Base-by-base conservation (phyloP, 2,797 vertebrate genomes). In the Naso thynnoides region DNA sequence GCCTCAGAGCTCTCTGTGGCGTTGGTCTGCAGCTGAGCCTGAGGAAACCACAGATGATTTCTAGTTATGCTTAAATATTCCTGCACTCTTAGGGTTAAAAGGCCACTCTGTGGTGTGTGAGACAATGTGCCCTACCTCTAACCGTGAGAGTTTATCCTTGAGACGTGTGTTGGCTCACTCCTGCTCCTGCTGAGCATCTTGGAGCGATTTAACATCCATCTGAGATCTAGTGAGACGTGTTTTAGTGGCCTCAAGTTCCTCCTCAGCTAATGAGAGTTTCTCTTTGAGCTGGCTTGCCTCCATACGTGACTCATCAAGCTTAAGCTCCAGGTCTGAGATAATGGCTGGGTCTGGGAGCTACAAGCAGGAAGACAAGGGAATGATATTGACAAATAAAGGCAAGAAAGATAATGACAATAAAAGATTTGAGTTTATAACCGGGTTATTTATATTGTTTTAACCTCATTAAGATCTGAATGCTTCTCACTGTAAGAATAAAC, bases 121-220 rank as follows among this genome's bases (percentile, higher is more conserved):
- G 21, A 29, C 23, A 31, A 49, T 6, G 39, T 5, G 44, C 27
- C 21, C 36, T 82, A 98, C 97, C 96, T 99, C 97, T 59, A 98
- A 85, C 19, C 95, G 95, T 59, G 91, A 85, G 21, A 97, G 79
- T 80, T 94, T 97, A 54, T 98, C 97, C 79, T 90, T 95, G 39
- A 98, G 95, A 15, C 96, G 94, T 0, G 86, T 62, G 86, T 94
- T 95, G 7, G 86, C 82, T 31, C 91, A 92, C 48, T 95, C 92
- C 83, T 96, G 94, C 23, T 94, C 93, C 75, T 78, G 80, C 62
- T 87, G 78, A 9, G 82, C 36, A 11, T 93, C 91, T 59, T 86
- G 69, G 31, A 92, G 84, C 0, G 73, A 82, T 56, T 83, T 84
- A 0, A 93, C 36, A 10, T 94, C 92, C 18, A 72, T 44, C 79